phyloP scores from a whole-genome alignment of 2,113 vertebrate genomes.

The Oryzias celebensis region DNA sequence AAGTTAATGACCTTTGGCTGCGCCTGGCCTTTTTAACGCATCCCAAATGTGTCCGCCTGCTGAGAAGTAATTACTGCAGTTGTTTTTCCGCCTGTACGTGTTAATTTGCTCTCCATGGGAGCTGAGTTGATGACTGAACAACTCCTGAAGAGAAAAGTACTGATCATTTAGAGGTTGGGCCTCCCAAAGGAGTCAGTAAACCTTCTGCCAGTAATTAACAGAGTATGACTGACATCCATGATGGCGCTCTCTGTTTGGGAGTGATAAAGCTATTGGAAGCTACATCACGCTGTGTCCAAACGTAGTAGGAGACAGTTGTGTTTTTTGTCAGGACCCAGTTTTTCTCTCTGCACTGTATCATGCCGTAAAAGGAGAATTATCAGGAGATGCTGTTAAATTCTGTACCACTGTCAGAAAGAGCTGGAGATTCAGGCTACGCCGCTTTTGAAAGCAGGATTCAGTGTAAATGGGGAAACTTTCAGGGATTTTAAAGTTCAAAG shows the following conservation, averaged over 20 bases:
- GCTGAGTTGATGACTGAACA: constrained; percentile 9
- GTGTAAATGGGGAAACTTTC: too few relatives aligned
- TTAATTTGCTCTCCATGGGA: constrained; percentile 24
- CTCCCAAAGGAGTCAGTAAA: constrained; percentile 13
- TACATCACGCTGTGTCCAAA: constrained; percentile 20
- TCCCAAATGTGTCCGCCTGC: constrained; percentile 13
- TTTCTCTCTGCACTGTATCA: too few relatives aligned
- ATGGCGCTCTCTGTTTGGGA: constrained; percentile 6
- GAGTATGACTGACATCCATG: constrained; percentile 11
- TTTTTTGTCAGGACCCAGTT: too few relatives aligned
- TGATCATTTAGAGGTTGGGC: constrained; percentile 8
- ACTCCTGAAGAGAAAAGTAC: constrained; percentile 20
- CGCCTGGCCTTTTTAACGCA: constrained; percentile 17
- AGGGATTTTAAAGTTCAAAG: too few relatives aligned
- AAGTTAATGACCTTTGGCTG: neutral
- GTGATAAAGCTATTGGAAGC: constrained; percentile 21
- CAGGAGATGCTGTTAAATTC: too few relatives aligned
- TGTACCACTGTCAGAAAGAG: too few relatives aligned
- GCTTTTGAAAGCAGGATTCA: too few relatives aligned
- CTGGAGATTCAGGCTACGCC: too few relatives aligned
- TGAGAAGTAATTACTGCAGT: constrained; percentile 27
- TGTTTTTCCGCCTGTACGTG: constrained; percentile 29
- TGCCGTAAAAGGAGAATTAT: too few relatives aligned
- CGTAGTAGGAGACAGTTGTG: constrained; percentile 1
- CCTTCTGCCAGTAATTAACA: constrained; percentile 36